Evolutionary conservation across 2,797 vertebrate genomes (phyloP), one percentile per base, ranked within the genome.

Genomic region (Sebastes hopkinsi): DNA sequence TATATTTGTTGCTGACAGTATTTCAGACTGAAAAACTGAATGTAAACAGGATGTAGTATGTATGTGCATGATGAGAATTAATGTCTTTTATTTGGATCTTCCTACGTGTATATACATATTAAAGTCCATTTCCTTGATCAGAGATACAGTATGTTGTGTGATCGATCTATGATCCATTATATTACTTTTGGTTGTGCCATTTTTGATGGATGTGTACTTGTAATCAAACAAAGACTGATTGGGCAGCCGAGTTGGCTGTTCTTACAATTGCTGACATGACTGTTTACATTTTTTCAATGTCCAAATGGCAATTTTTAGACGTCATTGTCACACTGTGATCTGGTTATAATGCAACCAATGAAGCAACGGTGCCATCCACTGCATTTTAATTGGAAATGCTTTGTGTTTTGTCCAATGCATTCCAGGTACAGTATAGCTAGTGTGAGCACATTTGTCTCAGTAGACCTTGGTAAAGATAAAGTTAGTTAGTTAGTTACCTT

Each of bases 401-500:
- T 2, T 4, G 12, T 30, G 20, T 56, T 55, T 59, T 56, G 16
- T 42, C 23, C 5, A 29, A 20, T 6, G 23, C 18, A 10, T 60
- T 66, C 2, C 4, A 67, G 25, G 6, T 36, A 54, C 12, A 18
- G 7, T 12, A n/a, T 10, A 23, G 20, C 13, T 13, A 54, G 20
- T 38, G 16, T 23, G 3, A 55, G 18, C 12, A 55, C 23, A 22
- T 62, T 36, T 10, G 52, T 75, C 20, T 62, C 23, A 65, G 5
- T 2, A 42, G 27, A 64, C 16, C 9, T 52, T 8, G 2, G 18
- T 27, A 11, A 5, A 67, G 16, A 62, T 20, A 11, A 23, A 6
- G 11, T 88, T 94, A 8, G 11, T 88, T 36, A 6, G 11, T 88
- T 94, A 8, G 11, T 88, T 94, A 99, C 98, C 98, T 97, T 97